phyloP scores from a whole-genome alignment of 2,113 vertebrate genomes.

The Trematocara nigrifrons region DNA sequence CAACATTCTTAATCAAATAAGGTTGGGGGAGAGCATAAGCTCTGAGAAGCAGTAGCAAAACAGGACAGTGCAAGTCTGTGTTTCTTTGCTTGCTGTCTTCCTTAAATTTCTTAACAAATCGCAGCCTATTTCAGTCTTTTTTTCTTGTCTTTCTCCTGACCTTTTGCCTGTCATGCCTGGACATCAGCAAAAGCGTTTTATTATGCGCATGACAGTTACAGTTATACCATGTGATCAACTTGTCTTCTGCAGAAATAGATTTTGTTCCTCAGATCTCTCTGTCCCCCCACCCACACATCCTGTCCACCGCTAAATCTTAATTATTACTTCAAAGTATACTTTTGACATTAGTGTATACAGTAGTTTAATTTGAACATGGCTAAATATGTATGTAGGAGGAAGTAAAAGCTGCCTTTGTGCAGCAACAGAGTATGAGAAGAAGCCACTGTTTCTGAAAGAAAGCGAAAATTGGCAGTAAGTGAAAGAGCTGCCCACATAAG shows the following conservation, averaged over 20 bases:
- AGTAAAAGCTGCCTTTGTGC: slow-evolving; percentile 1
- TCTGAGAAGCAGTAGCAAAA: background rate
- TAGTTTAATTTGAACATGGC: background rate
- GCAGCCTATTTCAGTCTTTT: background rate
- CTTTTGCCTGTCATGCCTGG: background rate
- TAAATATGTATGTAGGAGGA: background rate
- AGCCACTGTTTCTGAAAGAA: background rate
- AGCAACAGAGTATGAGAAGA: background rate
- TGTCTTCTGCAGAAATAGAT: background rate
- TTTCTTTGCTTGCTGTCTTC: background rate
- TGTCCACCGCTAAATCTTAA: background rate
- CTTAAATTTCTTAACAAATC: background rate
- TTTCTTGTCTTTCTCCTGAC: background rate
- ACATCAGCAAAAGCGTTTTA: background rate
- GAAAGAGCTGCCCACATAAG: slow-evolving; percentile 7
- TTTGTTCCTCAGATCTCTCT: background rate
- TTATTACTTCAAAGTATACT: background rate
- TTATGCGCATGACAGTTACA: background rate
- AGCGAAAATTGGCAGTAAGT: slow-evolving; percentile 8
- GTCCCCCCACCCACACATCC: background rate
- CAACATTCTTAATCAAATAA: slow-evolving; percentile 20
- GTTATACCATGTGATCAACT: background rate
- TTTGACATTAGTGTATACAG: background rate
- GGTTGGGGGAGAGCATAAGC: background rate
- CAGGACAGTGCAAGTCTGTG: background rate